Conservation (phyloP, 2,888 invertebrate genomes). For the Pteria penguin region DNA sequence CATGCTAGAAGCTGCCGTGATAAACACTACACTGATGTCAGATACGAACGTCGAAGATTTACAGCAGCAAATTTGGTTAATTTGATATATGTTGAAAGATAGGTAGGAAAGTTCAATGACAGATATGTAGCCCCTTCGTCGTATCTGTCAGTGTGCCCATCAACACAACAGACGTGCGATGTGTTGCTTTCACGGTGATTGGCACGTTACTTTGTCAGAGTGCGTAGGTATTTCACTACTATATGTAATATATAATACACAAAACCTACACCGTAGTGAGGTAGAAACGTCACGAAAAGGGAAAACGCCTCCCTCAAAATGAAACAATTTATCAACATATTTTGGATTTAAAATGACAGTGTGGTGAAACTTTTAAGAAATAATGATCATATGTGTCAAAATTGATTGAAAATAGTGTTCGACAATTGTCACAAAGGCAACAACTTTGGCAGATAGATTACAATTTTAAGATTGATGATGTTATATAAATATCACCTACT, state of each 20-base stretch:
- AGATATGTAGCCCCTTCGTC: slow-evolving; percentile 7
- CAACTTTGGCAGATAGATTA: background rate
- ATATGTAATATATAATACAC: background rate
- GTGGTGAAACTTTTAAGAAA: background rate
- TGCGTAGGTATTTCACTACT: background rate
- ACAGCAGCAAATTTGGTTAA: background rate
- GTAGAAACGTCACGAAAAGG: background rate
- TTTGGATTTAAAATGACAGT: background rate
- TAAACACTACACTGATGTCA: background rate
- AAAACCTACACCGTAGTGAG: background rate
- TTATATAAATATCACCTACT: background rate
- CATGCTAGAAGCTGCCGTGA: background rate
- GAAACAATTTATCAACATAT: background rate
- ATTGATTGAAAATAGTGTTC: background rate
- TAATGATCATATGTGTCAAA: background rate
- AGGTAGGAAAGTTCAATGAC: slow-evolving; percentile 1
- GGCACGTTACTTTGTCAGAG: background rate
- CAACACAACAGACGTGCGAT: background rate
- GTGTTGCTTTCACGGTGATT: background rate
- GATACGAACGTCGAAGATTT: background rate
- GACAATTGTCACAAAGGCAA: background rate
- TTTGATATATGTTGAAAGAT: slow-evolving; percentile 12
- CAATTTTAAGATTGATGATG: background rate
- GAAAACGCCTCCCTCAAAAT: background rate
- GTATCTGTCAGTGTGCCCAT: background rate